Evolutionary conservation across 2,113 vertebrate genomes (phyloP).

Genomic region (Climacteris rufus): DNA sequence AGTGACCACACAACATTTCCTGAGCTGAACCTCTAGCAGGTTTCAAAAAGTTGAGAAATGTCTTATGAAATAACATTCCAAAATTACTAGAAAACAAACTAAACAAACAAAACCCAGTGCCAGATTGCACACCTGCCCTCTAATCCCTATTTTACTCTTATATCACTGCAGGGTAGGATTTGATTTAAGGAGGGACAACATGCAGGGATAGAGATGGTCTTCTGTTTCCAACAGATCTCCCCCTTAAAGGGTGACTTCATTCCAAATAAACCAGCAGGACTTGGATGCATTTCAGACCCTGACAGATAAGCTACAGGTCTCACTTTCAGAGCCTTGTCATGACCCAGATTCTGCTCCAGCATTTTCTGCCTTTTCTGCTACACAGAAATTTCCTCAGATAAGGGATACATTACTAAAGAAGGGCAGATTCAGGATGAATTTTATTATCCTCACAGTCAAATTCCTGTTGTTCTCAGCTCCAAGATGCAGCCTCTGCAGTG

Average conservation of each 20-base stretch:
- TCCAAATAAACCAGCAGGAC: background rate
- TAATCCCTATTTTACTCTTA: background rate
- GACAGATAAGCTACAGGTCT: slow-evolving; percentile 8
- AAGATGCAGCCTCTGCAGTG: background rate
- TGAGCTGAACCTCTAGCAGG: background rate
- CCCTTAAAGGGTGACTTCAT: slow-evolving; percentile 37
- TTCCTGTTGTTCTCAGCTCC: background rate
- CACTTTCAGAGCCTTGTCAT: background rate
- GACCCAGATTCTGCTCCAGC: slow-evolving; percentile 53
- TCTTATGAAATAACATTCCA: background rate
- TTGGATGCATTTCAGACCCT: background rate
- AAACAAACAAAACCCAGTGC: background rate
- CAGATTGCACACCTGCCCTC: background rate
- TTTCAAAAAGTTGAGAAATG: background rate
- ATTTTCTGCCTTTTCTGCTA: background rate
- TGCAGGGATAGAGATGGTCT: background rate
- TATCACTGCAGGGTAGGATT: background rate
- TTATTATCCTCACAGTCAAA: background rate
- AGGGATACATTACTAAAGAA: accelerated
- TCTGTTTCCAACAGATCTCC: background rate
- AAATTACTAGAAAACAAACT: slow-evolving; percentile 6
- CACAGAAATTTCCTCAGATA: background rate
- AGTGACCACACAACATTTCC: background rate
- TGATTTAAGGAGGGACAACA: slow-evolving; percentile 4
- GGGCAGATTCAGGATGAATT: background rate